Evolutionary conservation across 2,888 invertebrate genomes (phyloP).

Genomic region (Thumatha senex): DNA sequence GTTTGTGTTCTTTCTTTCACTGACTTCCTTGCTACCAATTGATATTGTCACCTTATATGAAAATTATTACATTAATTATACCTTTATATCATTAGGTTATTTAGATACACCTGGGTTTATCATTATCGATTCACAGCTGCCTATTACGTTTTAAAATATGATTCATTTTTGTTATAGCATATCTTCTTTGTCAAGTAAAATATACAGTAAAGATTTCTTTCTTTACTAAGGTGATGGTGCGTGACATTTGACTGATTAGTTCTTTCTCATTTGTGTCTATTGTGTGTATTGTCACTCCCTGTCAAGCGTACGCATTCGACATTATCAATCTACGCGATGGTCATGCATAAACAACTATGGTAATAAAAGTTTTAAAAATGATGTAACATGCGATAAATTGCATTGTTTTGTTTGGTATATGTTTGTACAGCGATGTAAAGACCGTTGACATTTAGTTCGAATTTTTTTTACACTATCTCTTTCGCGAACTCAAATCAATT

Average conservation of each 20-base stretch:
- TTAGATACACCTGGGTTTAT: neutral
- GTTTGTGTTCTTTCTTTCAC: constrained; percentile 13
- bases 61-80: too few relatives aligned
- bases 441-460: neutral
- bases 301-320: constrained; percentile 16
- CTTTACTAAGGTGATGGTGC: neutral
- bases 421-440: neutral
- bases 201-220: constrained; percentile 10
- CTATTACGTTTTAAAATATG: constrained; percentile 21
- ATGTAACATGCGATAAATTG: neutral
- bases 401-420: neutral
- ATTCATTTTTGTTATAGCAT: constrained; percentile 18
- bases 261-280: constrained; percentile 6
- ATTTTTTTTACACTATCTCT: neutral
- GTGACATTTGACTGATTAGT: constrained; percentile 28
- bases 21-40: neutral
- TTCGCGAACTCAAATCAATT: too few relatives aligned
- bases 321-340: constrained; percentile 16
- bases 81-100: too few relatives aligned
- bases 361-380: neutral
- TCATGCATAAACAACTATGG: neutral
- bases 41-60: too few relatives aligned
- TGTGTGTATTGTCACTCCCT: constrained; percentile 20
- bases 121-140: constrained; percentile 39
- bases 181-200: constrained; percentile 24